phyloP scores from a whole-genome alignment of 2,797 vertebrate species.

The Jordanella pulchra region DNA sequence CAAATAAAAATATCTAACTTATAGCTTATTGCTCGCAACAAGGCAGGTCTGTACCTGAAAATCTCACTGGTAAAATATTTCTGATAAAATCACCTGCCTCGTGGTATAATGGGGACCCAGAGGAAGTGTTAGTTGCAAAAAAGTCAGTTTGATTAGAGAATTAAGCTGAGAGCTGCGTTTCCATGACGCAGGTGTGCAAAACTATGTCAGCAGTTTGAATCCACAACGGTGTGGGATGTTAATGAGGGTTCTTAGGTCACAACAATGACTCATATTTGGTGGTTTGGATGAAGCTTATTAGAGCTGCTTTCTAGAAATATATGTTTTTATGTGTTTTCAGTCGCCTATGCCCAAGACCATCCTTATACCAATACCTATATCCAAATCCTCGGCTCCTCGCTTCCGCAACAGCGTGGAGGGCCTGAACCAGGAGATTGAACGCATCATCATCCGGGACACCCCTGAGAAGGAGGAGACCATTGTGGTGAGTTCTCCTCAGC shows the following conservation, averaged over 20 bases:
- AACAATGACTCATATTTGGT: too few species aligned
- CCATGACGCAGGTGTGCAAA: too few species aligned
- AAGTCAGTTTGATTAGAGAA: background rate
- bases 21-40: background rate
- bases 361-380: constrained; percentile 91
- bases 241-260: too few species aligned
- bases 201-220: too few species aligned
- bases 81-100: background rate
- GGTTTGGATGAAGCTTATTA: too few species aligned
- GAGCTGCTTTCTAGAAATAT: background rate
- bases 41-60: background rate
- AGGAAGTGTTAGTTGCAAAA: background rate
- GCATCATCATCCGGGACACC: constrained; percentile 96
- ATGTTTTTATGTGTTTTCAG: constrained; percentile 64
- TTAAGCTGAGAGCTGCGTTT: too few species aligned
- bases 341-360: constrained; percentile 93
- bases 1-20: background rate
- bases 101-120: background rate
- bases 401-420: constrained; percentile 98
- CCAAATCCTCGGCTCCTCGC: constrained; percentile 89
- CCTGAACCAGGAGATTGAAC: constrained; percentile 97
- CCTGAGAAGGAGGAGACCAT: constrained; percentile 94
- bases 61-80: background rate
- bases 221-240: too few species aligned
- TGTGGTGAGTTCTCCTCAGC: constrained; percentile 83